A percentile compares a stretch with the other conserved stretches of the same genome.
phyloP scores from a whole-genome alignment of 2,888 invertebrate genomes.

The Temnothorax unifasciatus region DNA sequence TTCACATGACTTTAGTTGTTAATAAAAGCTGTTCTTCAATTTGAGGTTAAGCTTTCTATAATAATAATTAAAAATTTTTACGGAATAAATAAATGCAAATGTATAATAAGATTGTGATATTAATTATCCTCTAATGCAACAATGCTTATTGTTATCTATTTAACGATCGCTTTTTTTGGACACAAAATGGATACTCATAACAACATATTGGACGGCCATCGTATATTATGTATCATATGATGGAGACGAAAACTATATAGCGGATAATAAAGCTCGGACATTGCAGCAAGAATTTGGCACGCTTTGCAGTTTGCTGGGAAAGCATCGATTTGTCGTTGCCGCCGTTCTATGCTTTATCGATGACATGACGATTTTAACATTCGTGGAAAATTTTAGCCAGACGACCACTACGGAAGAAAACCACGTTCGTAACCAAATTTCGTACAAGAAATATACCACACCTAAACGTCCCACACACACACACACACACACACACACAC shows the following conservation, averaged over 20 bases:
- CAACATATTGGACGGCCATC: not conserved
- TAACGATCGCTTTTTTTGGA: not conserved
- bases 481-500: rapidly evolving
- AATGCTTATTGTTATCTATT: no score
- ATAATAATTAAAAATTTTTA: not conserved
- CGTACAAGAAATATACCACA: not conserved
- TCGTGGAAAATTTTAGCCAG: conserved; percentile 8
- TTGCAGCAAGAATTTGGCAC: conserved; percentile 11
- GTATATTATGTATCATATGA: not conserved
- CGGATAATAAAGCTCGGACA: conserved; percentile 26
- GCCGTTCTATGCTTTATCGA: conserved; percentile 9
- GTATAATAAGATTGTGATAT: not conserved
- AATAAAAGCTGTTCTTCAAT: not conserved
- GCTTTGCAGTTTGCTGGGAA: not conserved
- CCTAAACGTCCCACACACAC: not conserved
- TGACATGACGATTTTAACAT: not conserved
- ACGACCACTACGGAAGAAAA: not conserved
- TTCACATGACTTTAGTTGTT: not conserved
- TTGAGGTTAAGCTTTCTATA: not conserved
- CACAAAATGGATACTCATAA: not conserved
- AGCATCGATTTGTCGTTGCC: conserved; percentile 17
- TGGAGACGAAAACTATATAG: not conserved
- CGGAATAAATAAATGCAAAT: not conserved
- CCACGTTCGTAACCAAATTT: not conserved
- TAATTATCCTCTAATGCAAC: not conserved